Evolutionary conservation across 2,888 invertebrate genomes (phyloP).

Genomic region (Lepas anatifera): DNA sequence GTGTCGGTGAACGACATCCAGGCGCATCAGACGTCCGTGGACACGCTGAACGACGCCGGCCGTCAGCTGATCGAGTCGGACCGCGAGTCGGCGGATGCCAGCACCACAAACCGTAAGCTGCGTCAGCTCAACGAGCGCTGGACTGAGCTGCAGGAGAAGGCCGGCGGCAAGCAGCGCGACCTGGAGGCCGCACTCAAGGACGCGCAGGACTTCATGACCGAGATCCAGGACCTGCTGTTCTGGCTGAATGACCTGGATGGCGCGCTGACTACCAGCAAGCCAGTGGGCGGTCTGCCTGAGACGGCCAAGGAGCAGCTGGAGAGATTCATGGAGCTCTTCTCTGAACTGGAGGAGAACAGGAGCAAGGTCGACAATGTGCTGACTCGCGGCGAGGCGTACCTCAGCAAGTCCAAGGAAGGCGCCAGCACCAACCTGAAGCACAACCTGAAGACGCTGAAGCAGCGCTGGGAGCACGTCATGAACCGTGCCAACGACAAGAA

Average conservation of each 20-base stretch:
- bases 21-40: slow-evolving; percentile 89
- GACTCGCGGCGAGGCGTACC: slow-evolving; percentile 78
- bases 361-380: slow-evolving; percentile 83
- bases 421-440: slow-evolving; percentile 73
- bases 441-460: slow-evolving; percentile 74
- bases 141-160: slow-evolving; percentile 76
- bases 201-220: slow-evolving; percentile 81
- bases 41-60: slow-evolving; percentile 89
- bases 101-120: slow-evolving; percentile 78
- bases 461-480: slow-evolving; percentile 86
- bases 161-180: slow-evolving; percentile 69
- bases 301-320: slow-evolving; percentile 94
- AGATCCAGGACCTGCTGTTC: slow-evolving; percentile 83
- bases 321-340: slow-evolving; percentile 89
- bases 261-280: slow-evolving; percentile 84
- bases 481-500: slow-evolving; percentile 89
- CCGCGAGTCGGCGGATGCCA: slow-evolving; percentile 61
- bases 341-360: slow-evolving; percentile 81
- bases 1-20: slow-evolving; percentile 87
- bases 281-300: slow-evolving; percentile 95
- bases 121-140: slow-evolving; percentile 71
- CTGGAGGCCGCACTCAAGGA: slow-evolving; percentile 84
- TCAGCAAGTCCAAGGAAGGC: slow-evolving; percentile 50
- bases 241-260: slow-evolving; percentile 93
- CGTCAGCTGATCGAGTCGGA: slow-evolving; percentile 80